These are phyloP conservation scores for Meandrina meandrites DNA, from an alignment of 92 coral and sea anemone genomes.

Conservation along the genomic window DNA sequence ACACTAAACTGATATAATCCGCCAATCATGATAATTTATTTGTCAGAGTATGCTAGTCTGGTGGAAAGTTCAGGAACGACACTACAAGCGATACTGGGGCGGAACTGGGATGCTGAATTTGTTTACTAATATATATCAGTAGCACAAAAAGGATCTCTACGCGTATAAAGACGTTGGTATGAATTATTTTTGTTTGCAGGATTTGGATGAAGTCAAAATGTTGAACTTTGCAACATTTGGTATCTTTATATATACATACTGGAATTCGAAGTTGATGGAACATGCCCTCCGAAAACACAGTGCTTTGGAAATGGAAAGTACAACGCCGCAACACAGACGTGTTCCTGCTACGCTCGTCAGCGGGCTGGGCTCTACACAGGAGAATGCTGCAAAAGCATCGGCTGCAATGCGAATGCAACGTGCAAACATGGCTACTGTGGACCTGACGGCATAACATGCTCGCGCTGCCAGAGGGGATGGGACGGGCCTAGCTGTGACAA, in stretches of 20 bases:
- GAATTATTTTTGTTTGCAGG: neutral
- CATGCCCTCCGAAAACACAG: conserved; percentile 70
- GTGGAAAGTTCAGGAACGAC: too few relatives aligned
- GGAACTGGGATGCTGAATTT: too few relatives aligned
- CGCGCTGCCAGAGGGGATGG: conserved; percentile 81
- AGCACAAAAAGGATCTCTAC: neutral
- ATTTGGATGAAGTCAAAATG: neutral
- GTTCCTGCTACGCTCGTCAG: conserved; percentile 44
- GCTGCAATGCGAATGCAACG: conserved; percentile 73
- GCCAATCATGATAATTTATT: too few relatives aligned
- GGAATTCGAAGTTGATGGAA: neutral
- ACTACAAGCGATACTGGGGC: neutral
- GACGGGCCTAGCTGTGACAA: conserved; percentile 72
- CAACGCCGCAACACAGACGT: conserved; percentile 57
- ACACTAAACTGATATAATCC: too few relatives aligned
- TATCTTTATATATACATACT: neutral
- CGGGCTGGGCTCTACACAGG: conserved; percentile 60
- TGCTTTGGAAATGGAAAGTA: conserved; percentile 85
- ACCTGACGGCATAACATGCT: conserved; percentile 69
- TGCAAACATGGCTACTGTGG: conserved; percentile 82
- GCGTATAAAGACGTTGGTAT: neutral
- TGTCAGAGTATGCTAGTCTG: too few relatives aligned
- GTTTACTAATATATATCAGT: neutral
- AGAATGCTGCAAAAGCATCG: conserved; percentile 79
- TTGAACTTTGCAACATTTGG: neutral